Conservation (phyloP, 2,888 invertebrate genomes). For the Drosophila yooni region DNA sequence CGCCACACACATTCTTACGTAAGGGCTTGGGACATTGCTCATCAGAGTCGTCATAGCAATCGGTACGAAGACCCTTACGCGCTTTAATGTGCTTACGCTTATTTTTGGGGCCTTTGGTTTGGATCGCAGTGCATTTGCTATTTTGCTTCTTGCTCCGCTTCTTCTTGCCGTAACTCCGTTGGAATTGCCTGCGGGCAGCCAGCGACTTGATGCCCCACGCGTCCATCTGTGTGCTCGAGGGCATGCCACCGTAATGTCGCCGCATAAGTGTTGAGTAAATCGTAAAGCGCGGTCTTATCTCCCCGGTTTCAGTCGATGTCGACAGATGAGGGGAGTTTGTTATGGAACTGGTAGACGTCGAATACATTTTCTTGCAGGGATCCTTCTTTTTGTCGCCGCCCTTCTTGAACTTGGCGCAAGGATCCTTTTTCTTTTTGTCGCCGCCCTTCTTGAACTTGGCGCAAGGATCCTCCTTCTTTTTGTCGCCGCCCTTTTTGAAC, state of each 20-base stretch:
- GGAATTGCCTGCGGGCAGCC: not conserved
- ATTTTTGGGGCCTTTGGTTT: not conserved
- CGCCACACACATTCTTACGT: constrained; percentile 23
- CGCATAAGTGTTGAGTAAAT: constrained; percentile 46
- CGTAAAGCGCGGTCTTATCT: constrained; percentile 12
- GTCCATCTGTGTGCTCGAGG: constrained; percentile 9
- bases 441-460: constrained; percentile 12
- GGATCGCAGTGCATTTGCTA: constrained; percentile 15
- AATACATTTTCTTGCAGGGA: constrained; percentile 53
- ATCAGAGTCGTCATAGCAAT: constrained; percentile 29
- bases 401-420: constrained; percentile 41
- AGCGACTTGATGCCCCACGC: constrained; percentile 24
- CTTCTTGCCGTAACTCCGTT: constrained; percentile 27
- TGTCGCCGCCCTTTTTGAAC: not conserved
- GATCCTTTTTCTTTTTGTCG: constrained; percentile 30
- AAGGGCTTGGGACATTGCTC: constrained; percentile 10
- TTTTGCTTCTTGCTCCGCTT: constrained; percentile 5
- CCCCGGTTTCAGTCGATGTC: not conserved
- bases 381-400: constrained; percentile 22
- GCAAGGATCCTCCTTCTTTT: constrained; percentile 25
- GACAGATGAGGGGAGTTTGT: constrained; percentile 2
- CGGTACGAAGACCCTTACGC: constrained; percentile 38
- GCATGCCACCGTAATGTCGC: constrained; percentile 45
- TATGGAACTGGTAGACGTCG: constrained; percentile 27
- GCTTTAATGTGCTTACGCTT: constrained; percentile 42